These are phyloP conservation scores for Trematomus loennbergii DNA, from an alignment of 2,113 vertebrate species.

Conservation along the genomic window DNA sequence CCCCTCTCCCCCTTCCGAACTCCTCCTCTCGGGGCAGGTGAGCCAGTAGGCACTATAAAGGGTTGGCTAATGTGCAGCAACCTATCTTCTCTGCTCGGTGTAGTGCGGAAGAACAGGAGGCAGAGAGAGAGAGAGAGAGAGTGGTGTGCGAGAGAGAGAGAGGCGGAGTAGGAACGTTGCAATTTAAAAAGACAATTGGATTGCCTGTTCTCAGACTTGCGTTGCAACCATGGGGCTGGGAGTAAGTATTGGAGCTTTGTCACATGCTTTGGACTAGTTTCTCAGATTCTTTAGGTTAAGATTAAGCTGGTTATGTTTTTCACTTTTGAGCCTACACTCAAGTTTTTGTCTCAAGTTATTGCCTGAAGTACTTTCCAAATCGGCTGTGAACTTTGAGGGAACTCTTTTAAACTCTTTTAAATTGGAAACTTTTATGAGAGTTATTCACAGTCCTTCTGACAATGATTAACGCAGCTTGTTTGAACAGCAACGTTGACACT, in stretches of 20 bases:
- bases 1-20: neutral
- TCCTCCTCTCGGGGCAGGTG: slow-evolving; percentile 74
- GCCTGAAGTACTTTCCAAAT: slow-evolving; percentile 25
- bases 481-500: slow-evolving; percentile 38
- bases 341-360: slow-evolving; percentile 29
- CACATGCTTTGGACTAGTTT: slow-evolving; percentile 49
- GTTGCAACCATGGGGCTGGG: slow-evolving; percentile 83
- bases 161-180: slow-evolving; percentile 73
- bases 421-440: neutral
- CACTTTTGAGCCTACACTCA: slow-evolving; percentile 4
- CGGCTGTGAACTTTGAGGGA: neutral
- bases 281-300: slow-evolving; percentile 18
- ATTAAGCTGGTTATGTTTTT: neutral
- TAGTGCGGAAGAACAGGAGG: slow-evolving; percentile 55
- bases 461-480: slow-evolving; percentile 55
- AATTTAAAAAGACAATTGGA: slow-evolving; percentile 78
- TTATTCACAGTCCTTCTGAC: neutral
- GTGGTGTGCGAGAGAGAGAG: slow-evolving; percentile 52
- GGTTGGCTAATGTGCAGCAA: slow-evolving; percentile 46
- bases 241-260: slow-evolving; percentile 77
- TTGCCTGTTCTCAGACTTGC: slow-evolving; percentile 65
- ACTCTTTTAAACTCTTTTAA: neutral
- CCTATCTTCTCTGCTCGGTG: slow-evolving; percentile 70
- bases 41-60: slow-evolving; percentile 74
- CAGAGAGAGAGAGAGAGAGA: slow-evolving; percentile 45